Base-by-base conservation (phyloP, 2,888 invertebrate genomes). In the Erebia palarica region DNA sequence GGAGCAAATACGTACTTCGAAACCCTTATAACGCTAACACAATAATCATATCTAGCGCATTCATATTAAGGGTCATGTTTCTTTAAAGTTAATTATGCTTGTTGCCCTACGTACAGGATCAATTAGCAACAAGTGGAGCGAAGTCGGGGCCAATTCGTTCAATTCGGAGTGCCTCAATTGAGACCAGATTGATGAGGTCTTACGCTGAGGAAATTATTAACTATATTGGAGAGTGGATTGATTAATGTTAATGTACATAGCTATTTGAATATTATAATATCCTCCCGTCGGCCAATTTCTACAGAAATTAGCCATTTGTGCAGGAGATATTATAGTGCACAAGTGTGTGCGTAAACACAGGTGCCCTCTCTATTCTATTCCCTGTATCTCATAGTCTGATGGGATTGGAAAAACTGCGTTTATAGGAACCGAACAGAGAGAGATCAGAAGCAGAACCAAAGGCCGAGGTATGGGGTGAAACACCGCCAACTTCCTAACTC, bases 111-210 rank as follows among this genome's bases (percentile, higher is more conserved):
- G 69, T 73, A 73, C 73, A 72, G 71, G 75, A 78, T 75, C 78
- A 81, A 80, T 80, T 81, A 81, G 78, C 73, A 70, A 76, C 77
- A 81, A 81, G 80, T 81, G 78, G 78, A 74, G 66, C 69, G 70
- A 67, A 77, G 77, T 73, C 65, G 69, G 65, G 76, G 75, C 75
- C 80, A 80, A 80, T 80, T 81, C 79, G 76, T 71, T 78, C 79
- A 81, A 81, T 79, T 80, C 76, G 74, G 75, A 68, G 73, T 71
- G 75, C 71, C 74, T 77, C 79, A 78, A 80, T 80, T 81, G 79
- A 75, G 76, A 73, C 69, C 79, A 77, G 79, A 81, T 81, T 79
- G 79, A 79, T 79, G 78, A 75, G 73, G 69, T 51, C 61, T 64
- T 73, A 68, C 58, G 67, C 59, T 60, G 63, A 47, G 63, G 65